These are phyloP conservation scores for Bubo scandiacus DNA, from an alignment of 2,113 vertebrate genomes.

Conservation along the genomic window DNA sequence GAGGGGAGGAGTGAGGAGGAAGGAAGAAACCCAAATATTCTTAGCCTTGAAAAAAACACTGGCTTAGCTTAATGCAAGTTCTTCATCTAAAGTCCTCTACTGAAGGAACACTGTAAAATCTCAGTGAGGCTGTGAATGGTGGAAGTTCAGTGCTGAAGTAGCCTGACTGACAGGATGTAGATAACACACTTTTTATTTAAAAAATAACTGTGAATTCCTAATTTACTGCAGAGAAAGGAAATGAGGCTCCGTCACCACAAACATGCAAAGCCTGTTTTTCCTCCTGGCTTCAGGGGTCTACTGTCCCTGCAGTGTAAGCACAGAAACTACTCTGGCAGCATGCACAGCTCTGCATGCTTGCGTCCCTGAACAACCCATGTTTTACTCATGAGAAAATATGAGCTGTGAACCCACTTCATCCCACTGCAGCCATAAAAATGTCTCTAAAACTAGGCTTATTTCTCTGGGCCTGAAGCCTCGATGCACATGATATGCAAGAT, in stretches of 20 bases:
- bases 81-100: not conserved
- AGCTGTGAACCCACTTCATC: not conserved
- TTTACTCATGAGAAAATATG: not conserved
- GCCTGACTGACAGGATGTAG: not conserved
- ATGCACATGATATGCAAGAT: not conserved
- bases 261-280: not conserved
- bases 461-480: not conserved
- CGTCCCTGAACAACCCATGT: not conserved
- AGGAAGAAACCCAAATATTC: not conserved
- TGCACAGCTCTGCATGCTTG: not conserved
- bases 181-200: not conserved
- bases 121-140: not conserved
- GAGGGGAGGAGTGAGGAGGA: not conserved
- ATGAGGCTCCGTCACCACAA: not conserved
- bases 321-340: not conserved
- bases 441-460: not conserved
- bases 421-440: fast-evolving
- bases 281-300: not conserved
- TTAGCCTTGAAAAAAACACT: not conserved
- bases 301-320: not conserved
- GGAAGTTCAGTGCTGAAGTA: not conserved
- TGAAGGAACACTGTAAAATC: not conserved
- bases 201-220: not conserved
- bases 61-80: not conserved
- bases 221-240: not conserved